Percentiles rank a stretch among this genome's conserved stretches.
phyloP scores from a whole-genome alignment of 2,888 invertebrate species.

The Protonemura montana region DNA sequence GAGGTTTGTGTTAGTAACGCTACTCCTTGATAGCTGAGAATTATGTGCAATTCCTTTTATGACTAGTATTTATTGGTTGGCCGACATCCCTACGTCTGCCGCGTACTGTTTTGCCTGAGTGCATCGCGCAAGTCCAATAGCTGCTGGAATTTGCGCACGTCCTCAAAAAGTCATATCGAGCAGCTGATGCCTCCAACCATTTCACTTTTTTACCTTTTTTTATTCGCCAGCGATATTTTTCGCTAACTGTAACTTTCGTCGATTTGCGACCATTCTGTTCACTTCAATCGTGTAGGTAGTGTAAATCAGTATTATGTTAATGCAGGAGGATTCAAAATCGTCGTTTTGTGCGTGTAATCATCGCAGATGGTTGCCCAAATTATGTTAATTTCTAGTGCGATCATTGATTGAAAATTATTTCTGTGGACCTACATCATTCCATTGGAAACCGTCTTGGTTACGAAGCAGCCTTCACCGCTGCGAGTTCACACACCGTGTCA shows the following conservation, averaged over 20 bases:
- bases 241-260: not conserved
- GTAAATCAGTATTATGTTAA: slow-evolving; percentile 44
- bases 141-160: not conserved
- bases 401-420: not conserved
- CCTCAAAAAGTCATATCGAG: slow-evolving; percentile 47
- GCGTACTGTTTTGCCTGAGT: slow-evolving; percentile 10
- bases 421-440: slow-evolving; percentile 25
- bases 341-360: slow-evolving; percentile 27
- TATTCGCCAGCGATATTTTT: not conserved
- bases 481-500: not conserved
- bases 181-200: not conserved
- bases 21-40: slow-evolving; percentile 24
- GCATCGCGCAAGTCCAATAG: not conserved
- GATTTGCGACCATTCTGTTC: not conserved
- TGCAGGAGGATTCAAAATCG: slow-evolving; percentile 47
- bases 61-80: slow-evolving; percentile 50
- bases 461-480: slow-evolving; percentile 10
- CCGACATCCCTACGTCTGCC: not conserved
- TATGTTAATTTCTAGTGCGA: slow-evolving; percentile 16
- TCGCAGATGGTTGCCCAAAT: slow-evolving; percentile 20
- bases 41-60: slow-evolving; percentile 50
- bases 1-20: slow-evolving; percentile 36
- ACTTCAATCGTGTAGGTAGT: not conserved
- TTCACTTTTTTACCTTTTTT: slow-evolving; percentile 39
- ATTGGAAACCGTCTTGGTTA: slow-evolving; percentile 41